Base-by-base conservation (phyloP, 2,797 vertebrate genomes). In the Periparus ater region DNA sequence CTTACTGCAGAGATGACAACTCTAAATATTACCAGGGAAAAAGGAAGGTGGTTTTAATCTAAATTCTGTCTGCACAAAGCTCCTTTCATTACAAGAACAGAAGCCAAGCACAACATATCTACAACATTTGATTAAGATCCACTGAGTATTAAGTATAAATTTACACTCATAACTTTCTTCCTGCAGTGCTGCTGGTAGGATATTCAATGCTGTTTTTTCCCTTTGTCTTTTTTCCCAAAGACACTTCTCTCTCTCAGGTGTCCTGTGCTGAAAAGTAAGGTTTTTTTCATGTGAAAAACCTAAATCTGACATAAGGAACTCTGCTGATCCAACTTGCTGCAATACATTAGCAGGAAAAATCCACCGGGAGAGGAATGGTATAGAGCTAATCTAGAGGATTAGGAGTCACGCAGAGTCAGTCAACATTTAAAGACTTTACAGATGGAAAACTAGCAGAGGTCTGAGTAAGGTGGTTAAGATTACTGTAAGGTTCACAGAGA, bases 91-190 rank as follows among this genome's bases (percentile, higher is more conserved):
- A 58, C 30, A 74, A 88, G 38, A 17, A 42, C 50, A 85, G 84
- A 89, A 93, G 60, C 61, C 84, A 83, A 91, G 42, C 26, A 67
- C 44, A 92, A 72, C 23, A 19, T 50, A 58, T 47, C 79, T 88
- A 72, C 30, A 82, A 51, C 30, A 13, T 74, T 91, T 88, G 54
- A 78, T 95, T 84, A 93, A 77, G 57, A 71, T 68, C 54, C 51
- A 53, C 25, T 58, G 85, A 91, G 85, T 66, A 74, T 86, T 84
- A 94, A 54, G 47, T 22, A 72, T 58, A 91, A 95, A 92, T 7
- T 88, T 89, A 44, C 0, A 0, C 61, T 48, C 5, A 2, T 12
- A 67, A 73, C 21, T 68, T 91, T 89, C 13, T 32, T 89, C 42
- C 40, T 77, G 32, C 8, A 32, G 6, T 80, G 32, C 14, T 89